Percentiles rank a stretch among this genome's conserved stretches.
phyloP scores from a whole-genome alignment of 2,888 invertebrate species.

The Pantelozetes paolii region DNA sequence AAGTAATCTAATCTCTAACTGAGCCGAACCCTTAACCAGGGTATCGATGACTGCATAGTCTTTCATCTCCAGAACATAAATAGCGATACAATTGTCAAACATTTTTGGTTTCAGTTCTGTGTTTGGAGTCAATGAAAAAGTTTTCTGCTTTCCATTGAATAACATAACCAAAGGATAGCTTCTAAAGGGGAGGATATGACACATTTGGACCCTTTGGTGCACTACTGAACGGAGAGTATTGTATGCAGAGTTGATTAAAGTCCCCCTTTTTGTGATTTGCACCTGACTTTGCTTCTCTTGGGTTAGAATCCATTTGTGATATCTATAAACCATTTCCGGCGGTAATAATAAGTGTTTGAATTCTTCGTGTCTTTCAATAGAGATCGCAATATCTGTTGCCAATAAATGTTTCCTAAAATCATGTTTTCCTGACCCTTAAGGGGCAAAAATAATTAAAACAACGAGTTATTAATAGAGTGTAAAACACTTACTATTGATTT shows the following conservation, averaged over 20 bases:
- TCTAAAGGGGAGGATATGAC: constrained; percentile 21
- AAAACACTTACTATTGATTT: neutral
- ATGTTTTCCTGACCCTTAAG: neutral
- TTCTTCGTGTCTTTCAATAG: constrained; percentile 1
- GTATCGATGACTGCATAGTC: constrained; percentile 14
- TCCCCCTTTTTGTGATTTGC: neutral
- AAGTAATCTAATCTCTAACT: neutral
- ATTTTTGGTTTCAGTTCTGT: constrained; percentile 24
- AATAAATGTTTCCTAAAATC: constrained; percentile 11
- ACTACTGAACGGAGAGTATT: neutral
- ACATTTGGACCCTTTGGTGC: neutral
- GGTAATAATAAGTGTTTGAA: neutral
- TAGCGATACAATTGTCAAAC: constrained; percentile 11
- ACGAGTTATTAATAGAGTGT: neutral
- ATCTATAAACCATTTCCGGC: neutral
- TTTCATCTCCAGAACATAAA: neutral
- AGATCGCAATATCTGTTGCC: neutral
- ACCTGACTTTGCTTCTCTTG: neutral
- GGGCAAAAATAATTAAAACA: neutral
- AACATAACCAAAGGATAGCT: constrained; percentile 7
- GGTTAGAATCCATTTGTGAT: neutral
- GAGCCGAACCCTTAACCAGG: neutral
- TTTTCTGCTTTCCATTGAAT: neutral
- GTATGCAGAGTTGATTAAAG: neutral
- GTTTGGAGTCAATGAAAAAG: neutral